These are phyloP conservation scores for Spisula solida DNA, from an alignment of 2,888 invertebrate genomes.

Conservation along the genomic window DNA sequence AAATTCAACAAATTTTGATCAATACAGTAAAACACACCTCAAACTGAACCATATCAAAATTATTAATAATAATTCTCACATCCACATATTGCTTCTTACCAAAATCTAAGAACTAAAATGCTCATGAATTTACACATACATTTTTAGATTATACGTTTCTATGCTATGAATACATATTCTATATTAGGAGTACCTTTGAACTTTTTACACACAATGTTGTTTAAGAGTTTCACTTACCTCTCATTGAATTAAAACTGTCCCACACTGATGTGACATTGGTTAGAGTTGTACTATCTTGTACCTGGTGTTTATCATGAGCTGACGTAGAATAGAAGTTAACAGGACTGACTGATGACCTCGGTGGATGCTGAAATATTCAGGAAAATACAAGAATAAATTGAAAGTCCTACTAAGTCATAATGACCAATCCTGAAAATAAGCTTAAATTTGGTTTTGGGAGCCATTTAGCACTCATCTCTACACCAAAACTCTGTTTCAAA, in stretches of 20 bases:
- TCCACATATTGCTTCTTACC: too few species aligned
- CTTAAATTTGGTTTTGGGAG: too few species aligned
- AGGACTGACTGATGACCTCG: conserved; percentile 35
- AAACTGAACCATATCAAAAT: too few species aligned
- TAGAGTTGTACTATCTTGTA: conserved; percentile 65
- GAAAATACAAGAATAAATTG: background rate
- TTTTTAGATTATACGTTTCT: background rate
- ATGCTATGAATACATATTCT: too few species aligned
- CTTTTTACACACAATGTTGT: background rate
- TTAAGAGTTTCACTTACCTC: conserved; percentile 38
- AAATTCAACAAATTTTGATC: too few species aligned
- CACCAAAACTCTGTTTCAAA: too few species aligned
- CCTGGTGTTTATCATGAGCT: background rate
- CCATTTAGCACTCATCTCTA: too few species aligned
- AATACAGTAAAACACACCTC: too few species aligned
- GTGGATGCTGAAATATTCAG: conserved; percentile 41
- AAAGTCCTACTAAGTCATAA: too few species aligned
- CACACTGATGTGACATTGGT: conserved; percentile 78
- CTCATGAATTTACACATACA: background rate
- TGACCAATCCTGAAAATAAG: too few species aligned
- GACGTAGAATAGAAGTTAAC: background rate
- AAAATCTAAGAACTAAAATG: too few species aligned
- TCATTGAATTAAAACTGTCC: conserved; percentile 71
- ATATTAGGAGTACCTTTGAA: background rate
- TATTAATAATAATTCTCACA: too few species aligned